Evolutionary conservation across 2,797 vertebrate genomes (phyloP), one percentile per base, ranked within the genome.

Genomic region (Cephalopachus bancanus): DNA sequence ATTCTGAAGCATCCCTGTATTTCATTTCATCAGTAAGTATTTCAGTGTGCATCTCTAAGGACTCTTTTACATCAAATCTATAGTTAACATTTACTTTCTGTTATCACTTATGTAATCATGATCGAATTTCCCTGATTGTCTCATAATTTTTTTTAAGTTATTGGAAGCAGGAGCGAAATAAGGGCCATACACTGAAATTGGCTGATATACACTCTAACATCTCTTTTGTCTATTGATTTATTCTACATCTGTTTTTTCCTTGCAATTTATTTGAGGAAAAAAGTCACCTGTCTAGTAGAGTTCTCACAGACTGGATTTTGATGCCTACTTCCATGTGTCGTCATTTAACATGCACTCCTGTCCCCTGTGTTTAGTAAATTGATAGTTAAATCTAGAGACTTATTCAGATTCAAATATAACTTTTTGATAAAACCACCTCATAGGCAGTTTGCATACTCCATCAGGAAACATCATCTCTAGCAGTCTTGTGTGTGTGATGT

Each of bases 301-400:
- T 67, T 95, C 60, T 89, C 67, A 92, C 9, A 87, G 64, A 83
- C n/a, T 83, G 28, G 11, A 26, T 85, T 75, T 51, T 95, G 84
- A 55, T 57, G 14, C 33, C 37, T 91, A 57, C 16, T 3, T 83
- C 79, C 62, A 53, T 87, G 20, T 51, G 19, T 17, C 16, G 20
- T 51, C 72, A 85, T 62, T 91, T 88, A 76, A 89, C 53, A 91
- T 30, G 8, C 12, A 59, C 12, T 19, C 71, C 22, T 64, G 17
- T 69, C 80, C 15, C 51, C 17, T 69, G 7, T 76, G 55, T 84
- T 71, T 20, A 49, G 19, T 60, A 91, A 74, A 94, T 0, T 79
- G 30, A 95, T 2, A 89, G 24, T 79, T 78, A 51, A 24, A 60
- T 59, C 80, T 71, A 80, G 67, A 90, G 62, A 83, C 16, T 57